A percentile compares a stretch with the other conserved stretches of the same genome.
phyloP scores from a whole-genome alignment of 2,888 invertebrate genomes.

The Muschampia plurimacula region DNA sequence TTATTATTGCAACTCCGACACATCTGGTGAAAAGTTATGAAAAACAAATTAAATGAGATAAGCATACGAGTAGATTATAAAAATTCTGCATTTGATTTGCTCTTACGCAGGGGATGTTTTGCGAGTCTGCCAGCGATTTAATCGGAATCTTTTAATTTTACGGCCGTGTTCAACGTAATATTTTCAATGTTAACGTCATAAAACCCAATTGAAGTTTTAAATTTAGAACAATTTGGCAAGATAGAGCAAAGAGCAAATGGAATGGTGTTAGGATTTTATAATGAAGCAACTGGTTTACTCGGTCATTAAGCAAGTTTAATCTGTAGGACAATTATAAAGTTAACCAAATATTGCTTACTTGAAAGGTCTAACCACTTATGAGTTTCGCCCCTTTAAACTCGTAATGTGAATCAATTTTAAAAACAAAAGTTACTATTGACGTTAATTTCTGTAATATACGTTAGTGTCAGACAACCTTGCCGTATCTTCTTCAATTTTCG shows the following conservation, averaged over 20 bases:
- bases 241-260: constrained; percentile 14
- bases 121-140: constrained; percentile 29
- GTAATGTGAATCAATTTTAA: no score
- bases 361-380: no score
- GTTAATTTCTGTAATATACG: no score
- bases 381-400: no score
- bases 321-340: background rate
- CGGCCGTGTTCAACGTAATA: constrained; percentile 51
- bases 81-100: background rate
- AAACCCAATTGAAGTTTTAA: constrained; percentile 55
- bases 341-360: no score
- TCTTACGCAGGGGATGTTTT: constrained; percentile 19
- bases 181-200: constrained; percentile 58
- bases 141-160: constrained; percentile 52
- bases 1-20: no score
- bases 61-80: constrained; percentile 7
- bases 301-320: background rate
- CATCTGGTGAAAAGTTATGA: constrained; percentile 35
- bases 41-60: constrained; percentile 2
- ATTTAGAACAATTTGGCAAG: constrained; percentile 51
- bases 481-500: background rate
- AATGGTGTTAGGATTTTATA: background rate
- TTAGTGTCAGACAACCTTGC: background rate
- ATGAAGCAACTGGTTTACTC: background rate
- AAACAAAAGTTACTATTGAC: no score